Percentiles rank a stretch among this genome's conserved stretches.
phyloP scores from a whole-genome alignment of 2,888 invertebrate genomes.

The Fragum sueziense region DNA sequence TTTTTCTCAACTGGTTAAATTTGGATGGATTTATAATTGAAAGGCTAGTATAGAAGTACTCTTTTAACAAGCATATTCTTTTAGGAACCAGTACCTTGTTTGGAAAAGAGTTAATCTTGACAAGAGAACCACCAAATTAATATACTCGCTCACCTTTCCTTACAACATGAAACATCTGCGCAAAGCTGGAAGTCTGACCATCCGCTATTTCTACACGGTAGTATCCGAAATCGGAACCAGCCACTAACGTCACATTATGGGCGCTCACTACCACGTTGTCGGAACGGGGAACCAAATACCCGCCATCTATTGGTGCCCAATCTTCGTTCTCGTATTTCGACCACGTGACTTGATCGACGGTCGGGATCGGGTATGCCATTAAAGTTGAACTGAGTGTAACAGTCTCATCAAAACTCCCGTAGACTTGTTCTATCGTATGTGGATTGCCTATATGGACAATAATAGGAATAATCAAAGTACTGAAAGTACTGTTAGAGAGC shows the following conservation, averaged over 20 bases:
- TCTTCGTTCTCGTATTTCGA: not conserved
- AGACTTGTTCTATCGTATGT: not conserved
- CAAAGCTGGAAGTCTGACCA: not conserved
- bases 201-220: not conserved
- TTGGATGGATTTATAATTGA: no score
- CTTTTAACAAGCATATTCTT: no score
- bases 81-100: no score
- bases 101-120: no score
- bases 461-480: no score
- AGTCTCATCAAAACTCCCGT: not conserved
- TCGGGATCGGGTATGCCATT: not conserved
- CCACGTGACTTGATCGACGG: not conserved
- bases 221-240: not conserved
- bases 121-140: no score
- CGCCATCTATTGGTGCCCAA: not conserved
- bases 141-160: not conserved
- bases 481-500: no score
- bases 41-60: no score
- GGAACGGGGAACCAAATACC: not conserved
- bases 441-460: no score
- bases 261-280: not conserved
- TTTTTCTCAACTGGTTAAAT: no score
- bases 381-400: not conserved
- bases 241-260: not conserved
- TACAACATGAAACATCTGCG: conserved; percentile 13